Evolutionary conservation across 2,797 vertebrate genomes (phyloP).

Genomic region (Pseudochromis fuscus): DNA sequence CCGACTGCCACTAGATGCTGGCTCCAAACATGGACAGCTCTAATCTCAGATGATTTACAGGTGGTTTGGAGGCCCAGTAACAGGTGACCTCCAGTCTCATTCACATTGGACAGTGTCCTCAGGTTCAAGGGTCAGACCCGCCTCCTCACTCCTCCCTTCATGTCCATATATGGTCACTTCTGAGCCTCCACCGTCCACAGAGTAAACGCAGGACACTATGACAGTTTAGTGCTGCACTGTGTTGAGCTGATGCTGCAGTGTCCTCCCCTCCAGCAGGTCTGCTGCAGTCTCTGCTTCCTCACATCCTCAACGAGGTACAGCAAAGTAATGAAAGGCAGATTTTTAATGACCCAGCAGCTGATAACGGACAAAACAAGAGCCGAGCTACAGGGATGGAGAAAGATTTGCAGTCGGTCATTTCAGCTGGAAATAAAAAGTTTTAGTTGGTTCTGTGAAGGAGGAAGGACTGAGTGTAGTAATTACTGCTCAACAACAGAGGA

Average conservation of each 20-base stretch:
- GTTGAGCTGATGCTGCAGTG: constrained; percentile 29
- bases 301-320: background rate
- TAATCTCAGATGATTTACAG: too few relatives aligned
- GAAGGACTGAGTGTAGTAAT: constrained; percentile 5
- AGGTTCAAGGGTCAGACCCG: too few relatives aligned
- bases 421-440: constrained; percentile 5
- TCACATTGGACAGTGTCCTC: too few relatives aligned
- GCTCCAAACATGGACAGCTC: too few relatives aligned
- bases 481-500: background rate
- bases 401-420: background rate
- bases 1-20: too few relatives aligned
- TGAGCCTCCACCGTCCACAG: too few relatives aligned
- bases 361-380: too few relatives aligned
- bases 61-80: too few relatives aligned
- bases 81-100: too few relatives aligned
- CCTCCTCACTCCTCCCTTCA: too few relatives aligned
- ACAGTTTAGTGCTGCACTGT: constrained; percentile 18
- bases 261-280: constrained; percentile 14
- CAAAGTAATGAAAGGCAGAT: constrained; percentile 5
- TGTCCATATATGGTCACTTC: too few relatives aligned
- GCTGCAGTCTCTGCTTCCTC: background rate
- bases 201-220: constrained; percentile 5
- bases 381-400: background rate
- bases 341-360: constrained; percentile 7
- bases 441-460: constrained; percentile 9